A percentile compares a stretch with the other conserved stretches of the same genome.
Conservation (phyloP, 1,140 invertebrate genomes). For the Drosophila santomea region DNA sequence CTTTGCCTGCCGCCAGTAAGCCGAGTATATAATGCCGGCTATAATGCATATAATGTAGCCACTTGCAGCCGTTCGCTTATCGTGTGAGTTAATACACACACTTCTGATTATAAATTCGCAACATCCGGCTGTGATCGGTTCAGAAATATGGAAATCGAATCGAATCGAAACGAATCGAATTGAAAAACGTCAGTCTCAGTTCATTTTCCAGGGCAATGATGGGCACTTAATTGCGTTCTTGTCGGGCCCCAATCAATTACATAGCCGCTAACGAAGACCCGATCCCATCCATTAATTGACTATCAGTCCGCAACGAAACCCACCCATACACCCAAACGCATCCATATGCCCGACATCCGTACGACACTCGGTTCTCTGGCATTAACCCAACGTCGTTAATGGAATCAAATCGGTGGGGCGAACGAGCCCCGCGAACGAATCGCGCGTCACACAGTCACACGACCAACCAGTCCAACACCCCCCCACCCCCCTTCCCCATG, state of each 20-base stretch:
- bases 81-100: slow-evolving; percentile 33
- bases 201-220: slow-evolving; percentile 28
- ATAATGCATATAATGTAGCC: slow-evolving; percentile 12
- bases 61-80: slow-evolving; percentile 38
- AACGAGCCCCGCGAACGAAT: slow-evolving; percentile 53
- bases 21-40: background rate
- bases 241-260: slow-evolving; percentile 55
- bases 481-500: background rate
- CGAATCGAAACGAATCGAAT: slow-evolving; percentile 1
- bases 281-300: slow-evolving; percentile 19
- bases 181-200: slow-evolving; percentile 20
- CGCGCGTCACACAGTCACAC: slow-evolving; percentile 63
- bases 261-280: slow-evolving; percentile 21
- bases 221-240: slow-evolving; percentile 60
- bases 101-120: slow-evolving; percentile 50
- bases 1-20: background rate
- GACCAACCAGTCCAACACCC: slow-evolving; percentile 36
- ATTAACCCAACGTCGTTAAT: slow-evolving; percentile 49
- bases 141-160: slow-evolving; percentile 28
- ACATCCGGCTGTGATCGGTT: slow-evolving; percentile 42
- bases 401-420: slow-evolving; percentile 66
- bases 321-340: slow-evolving; percentile 1
- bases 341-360: slow-evolving; percentile 12
- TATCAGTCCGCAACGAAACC: slow-evolving; percentile 23
- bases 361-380: slow-evolving; percentile 21